Evolutionary conservation across 1,140 invertebrate species (phyloP).

Genomic region (Cyclargus thomasi): DNA sequence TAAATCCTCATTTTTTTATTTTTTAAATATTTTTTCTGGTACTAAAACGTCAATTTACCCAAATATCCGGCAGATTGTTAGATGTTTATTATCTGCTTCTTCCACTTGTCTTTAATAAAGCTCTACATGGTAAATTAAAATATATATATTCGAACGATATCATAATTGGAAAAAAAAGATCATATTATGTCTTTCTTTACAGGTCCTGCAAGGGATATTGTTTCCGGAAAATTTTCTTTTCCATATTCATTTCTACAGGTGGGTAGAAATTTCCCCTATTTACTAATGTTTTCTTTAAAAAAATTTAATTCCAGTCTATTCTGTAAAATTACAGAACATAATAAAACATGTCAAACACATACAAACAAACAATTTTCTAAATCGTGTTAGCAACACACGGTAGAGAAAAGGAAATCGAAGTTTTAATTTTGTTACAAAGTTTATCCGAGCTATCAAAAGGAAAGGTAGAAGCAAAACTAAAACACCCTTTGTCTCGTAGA

Average conservation of each 20-base stretch:
- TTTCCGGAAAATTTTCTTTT: slow-evolving; percentile 60
- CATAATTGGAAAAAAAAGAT: background rate
- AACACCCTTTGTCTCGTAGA: slow-evolving; percentile 20
- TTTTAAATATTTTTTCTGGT: no score
- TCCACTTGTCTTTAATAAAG: no score
- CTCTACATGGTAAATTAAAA: no score
- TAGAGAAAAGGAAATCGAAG: slow-evolving; percentile 20
- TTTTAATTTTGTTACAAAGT: slow-evolving; percentile 27
- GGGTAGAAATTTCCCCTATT: slow-evolving; percentile 22
- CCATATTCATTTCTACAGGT: slow-evolving; percentile 67
- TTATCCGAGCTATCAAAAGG: slow-evolving; percentile 12
- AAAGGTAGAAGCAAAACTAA: slow-evolving; percentile 18
- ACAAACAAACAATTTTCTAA: background rate
- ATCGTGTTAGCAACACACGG: slow-evolving; percentile 10
- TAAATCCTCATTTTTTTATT: no score
- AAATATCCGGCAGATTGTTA: no score
- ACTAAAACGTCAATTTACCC: no score
- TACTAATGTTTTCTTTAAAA: background rate
- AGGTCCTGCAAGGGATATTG: slow-evolving; percentile 65
- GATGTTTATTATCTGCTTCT: no score
- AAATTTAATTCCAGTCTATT: no score
- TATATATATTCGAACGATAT: no score
- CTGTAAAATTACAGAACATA: background rate
- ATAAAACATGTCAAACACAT: background rate
- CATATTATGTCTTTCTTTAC: slow-evolving; percentile 26